A percentile compares a stretch with the other conserved stretches of the same genome.
phyloP scores from a whole-genome alignment of 2,888 invertebrate genomes.

The Cephus pygmeus region DNA sequence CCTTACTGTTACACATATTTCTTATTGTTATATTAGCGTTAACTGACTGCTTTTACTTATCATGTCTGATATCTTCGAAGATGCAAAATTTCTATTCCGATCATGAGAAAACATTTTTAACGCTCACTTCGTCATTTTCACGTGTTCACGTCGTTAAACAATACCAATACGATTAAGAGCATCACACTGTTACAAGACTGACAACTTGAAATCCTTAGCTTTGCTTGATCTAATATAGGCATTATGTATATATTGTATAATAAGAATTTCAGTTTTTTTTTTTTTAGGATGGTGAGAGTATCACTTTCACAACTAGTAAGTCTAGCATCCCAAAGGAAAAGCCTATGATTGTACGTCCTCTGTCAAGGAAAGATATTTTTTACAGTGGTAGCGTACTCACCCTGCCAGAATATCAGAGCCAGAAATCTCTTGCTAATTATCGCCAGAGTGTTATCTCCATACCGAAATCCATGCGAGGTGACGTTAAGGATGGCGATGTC shows the following conservation, averaged over 20 bases:
- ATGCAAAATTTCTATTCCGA: background rate
- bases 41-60: background rate
- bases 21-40: background rate
- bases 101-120: background rate
- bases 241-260: background rate
- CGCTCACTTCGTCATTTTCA: background rate
- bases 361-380: constrained; percentile 97
- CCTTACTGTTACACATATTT: constrained; percentile 7
- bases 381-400: constrained; percentile 96
- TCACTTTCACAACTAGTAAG: constrained; percentile 72
- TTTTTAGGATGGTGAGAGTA: constrained; percentile 75
- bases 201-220: background rate
- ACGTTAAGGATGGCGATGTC: constrained; percentile 73
- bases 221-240: background rate
- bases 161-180: background rate
- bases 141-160: background rate
- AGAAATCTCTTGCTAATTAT: constrained; percentile 90
- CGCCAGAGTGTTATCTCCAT: constrained; percentile 92
- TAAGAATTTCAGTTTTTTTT: constrained; percentile 7
- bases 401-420: constrained; percentile 92
- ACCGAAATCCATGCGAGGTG: constrained; percentile 74
- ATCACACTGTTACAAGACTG: background rate
- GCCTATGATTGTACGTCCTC: constrained; percentile 83
- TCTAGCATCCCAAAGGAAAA: constrained; percentile 67
- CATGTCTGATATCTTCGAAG: background rate